These are phyloP conservation scores for Albula glossodonta DNA, from an alignment of 2,113 vertebrate genomes.

Conservation along the genomic window DNA sequence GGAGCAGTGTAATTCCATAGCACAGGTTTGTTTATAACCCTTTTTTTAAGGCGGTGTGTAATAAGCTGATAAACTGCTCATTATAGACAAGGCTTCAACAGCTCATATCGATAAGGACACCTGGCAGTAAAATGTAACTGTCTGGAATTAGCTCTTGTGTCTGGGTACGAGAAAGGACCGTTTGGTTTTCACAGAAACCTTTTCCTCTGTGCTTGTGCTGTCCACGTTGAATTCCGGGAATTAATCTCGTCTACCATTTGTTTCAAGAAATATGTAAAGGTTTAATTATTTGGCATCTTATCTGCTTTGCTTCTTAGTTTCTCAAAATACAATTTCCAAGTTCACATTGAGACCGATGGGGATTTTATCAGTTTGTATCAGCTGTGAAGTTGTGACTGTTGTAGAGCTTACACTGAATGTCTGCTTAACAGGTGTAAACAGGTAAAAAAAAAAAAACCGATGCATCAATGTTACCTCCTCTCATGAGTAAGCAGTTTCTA, in stretches of 20 bases:
- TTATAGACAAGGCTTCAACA: slow-evolving; percentile 54
- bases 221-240: not conserved
- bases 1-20: slow-evolving; percentile 52
- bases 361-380: not conserved
- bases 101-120: slow-evolving; percentile 58
- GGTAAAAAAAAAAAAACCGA: not conserved
- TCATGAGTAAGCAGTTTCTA: not conserved
- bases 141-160: slow-evolving; percentile 13
- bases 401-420: not conserved
- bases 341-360: not conserved
- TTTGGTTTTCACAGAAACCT: not conserved
- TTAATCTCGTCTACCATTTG: not conserved
- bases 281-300: not conserved
- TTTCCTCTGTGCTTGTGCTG: not conserved
- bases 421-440: not conserved
- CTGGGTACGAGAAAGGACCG: not conserved
- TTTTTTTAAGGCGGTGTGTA: slow-evolving; percentile 56
- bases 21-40: slow-evolving; percentile 61
- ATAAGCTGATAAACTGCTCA: slow-evolving; percentile 70
- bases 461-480: not conserved
- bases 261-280: not conserved
- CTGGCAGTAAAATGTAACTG: slow-evolving; percentile 52
- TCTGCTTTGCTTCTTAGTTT: not conserved
- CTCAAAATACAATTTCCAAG: not conserved
- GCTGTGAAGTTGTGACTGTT: not conserved